Evolutionary conservation across 2,113 vertebrate genomes (phyloP).

Genomic region (Esox niger): DNA sequence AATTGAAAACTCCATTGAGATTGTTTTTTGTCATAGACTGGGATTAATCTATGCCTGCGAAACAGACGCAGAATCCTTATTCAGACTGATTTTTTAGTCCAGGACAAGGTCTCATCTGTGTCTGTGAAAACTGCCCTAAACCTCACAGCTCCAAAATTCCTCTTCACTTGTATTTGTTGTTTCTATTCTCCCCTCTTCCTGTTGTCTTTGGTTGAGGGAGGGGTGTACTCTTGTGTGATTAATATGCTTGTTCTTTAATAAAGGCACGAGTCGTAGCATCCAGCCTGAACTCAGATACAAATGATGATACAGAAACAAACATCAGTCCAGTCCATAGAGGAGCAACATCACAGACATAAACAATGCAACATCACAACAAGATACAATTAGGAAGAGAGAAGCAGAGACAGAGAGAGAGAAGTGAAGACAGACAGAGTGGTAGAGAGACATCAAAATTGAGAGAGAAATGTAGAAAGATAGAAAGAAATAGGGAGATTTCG

Average conservation of each 20-base stretch:
- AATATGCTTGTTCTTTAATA: slow-evolving; percentile 40
- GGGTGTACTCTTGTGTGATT: slow-evolving; percentile 21
- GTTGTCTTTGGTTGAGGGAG: not conserved
- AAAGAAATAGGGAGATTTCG: not conserved
- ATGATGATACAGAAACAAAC: slow-evolving; percentile 11
- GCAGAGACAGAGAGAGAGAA: not conserved
- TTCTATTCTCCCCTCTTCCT: slow-evolving; percentile 3
- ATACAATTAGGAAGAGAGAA: slow-evolving; percentile 11
- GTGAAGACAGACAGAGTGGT: not conserved
- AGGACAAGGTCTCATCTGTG: too few relatives aligned
- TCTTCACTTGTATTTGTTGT: not conserved
- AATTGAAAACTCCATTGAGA: too few relatives aligned
- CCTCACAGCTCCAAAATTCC: not conserved
- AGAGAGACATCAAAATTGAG: slow-evolving; percentile 5
- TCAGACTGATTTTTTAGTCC: too few relatives aligned
- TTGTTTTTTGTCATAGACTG: too few relatives aligned
- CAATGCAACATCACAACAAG: not conserved
- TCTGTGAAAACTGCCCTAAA: not conserved
- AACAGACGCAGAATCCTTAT: too few relatives aligned
- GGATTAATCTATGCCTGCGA: too few relatives aligned
- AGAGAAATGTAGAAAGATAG: not conserved
- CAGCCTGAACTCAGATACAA: slow-evolving; percentile 9
- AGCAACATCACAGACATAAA: not conserved
- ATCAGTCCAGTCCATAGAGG: slow-evolving; percentile 13
- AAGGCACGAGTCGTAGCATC: slow-evolving; percentile 18